A percentile compares a stretch with the other conserved stretches of the same genome.
Conservation (phyloP, 2,797 vertebrate species). For the Craterocephalus amniculus region DNA sequence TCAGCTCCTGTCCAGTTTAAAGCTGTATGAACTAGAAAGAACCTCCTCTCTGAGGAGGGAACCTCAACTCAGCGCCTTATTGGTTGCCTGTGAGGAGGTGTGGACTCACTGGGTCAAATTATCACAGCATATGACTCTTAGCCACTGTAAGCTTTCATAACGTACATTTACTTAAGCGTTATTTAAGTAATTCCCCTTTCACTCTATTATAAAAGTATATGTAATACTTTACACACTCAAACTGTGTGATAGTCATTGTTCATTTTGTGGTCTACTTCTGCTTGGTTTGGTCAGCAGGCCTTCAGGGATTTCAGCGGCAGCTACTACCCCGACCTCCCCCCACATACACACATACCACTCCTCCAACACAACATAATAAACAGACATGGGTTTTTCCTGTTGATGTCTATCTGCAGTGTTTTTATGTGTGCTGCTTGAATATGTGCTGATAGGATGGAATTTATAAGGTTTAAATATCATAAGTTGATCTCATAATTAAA, state of each 20-base stretch:
- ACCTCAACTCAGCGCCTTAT: conserved; percentile 41
- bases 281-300: conserved; percentile 25
- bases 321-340: conserved; percentile 33
- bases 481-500: background rate
- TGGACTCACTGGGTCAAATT: conserved; percentile 23
- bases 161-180: background rate
- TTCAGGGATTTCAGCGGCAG: conserved; percentile 40
- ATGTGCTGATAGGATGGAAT: background rate
- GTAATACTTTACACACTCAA: background rate
- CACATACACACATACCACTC: too few relatives aligned
- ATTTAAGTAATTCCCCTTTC: background rate
- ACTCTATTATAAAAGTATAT: background rate
- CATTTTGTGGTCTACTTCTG: conserved; percentile 38
- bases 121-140: conserved; percentile 4
- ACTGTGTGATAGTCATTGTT: background rate
- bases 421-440: background rate
- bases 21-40: conserved; percentile 60
- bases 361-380: too few relatives aligned
- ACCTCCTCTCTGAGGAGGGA: conserved; percentile 44
- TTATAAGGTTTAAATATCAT: background rate
- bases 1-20: conserved; percentile 26
- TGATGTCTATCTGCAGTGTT: background rate
- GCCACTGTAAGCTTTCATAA: conserved; percentile 22
- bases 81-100: conserved; percentile 62
- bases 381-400: background rate